Percentiles rank a stretch among this genome's conserved stretches.
phyloP scores from a whole-genome alignment of 2,888 invertebrate species.

The Drosophila engyochracea region DNA sequence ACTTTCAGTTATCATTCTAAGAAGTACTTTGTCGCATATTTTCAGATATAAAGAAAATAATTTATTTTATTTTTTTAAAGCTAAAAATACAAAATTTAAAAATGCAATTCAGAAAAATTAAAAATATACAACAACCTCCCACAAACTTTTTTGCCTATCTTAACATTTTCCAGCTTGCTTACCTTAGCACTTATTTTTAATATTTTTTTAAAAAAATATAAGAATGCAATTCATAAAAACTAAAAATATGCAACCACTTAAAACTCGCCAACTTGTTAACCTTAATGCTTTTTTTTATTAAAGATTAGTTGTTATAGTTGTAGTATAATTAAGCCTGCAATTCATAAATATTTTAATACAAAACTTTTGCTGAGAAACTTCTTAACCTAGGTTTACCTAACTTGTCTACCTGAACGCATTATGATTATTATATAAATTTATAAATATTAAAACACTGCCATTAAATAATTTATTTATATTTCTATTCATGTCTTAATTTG shows the following conservation, averaged over 20 bases:
- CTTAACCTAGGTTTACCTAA: neutral
- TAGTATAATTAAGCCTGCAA: neutral
- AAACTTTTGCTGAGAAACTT: neutral
- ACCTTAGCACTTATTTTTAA: neutral
- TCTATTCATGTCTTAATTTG: neutral
- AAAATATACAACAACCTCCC: neutral
- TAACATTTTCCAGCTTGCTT: neutral
- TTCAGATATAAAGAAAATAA: neutral
- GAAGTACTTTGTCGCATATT: no score
- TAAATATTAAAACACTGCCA: neutral
- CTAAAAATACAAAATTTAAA: accelerated
- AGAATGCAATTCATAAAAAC: neutral
- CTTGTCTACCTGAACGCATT: neutral
- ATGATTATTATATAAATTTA: neutral
- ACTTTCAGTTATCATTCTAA: no score
- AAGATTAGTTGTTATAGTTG: no score
- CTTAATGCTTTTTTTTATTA: neutral
- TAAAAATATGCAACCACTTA: neutral
- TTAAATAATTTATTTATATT: neutral
- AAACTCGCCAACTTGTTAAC: neutral
- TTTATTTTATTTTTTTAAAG: neutral
- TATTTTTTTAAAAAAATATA: neutral
- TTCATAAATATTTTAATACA: neutral
- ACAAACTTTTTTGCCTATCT: neutral
- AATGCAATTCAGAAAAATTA: neutral